phyloP scores from a whole-genome alignment of 2,797 vertebrate species.

The Muscicapa comitata region DNA sequence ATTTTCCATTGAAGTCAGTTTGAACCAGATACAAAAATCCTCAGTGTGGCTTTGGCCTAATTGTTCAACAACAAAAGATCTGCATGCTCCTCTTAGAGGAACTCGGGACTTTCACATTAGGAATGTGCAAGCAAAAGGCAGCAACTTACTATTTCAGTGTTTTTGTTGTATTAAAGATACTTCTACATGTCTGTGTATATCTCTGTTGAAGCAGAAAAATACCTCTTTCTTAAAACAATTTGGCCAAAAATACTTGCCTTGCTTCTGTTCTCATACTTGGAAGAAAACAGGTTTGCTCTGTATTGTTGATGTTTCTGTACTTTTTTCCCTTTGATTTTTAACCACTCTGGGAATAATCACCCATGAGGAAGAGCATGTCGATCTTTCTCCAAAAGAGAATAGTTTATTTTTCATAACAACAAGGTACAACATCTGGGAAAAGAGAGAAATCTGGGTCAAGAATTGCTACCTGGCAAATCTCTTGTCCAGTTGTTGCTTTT shows the following conservation, averaged over 20 bases:
- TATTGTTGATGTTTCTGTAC: not conserved
- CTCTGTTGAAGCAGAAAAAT: not conserved
- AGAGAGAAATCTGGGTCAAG: not conserved
- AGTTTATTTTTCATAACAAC: not conserved
- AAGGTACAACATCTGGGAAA: not conserved
- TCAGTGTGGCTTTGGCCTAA: not conserved
- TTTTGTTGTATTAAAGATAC: not conserved
- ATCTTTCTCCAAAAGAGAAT: not conserved
- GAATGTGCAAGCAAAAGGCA: not conserved
- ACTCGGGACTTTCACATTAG: not conserved
- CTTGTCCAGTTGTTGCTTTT: not conserved
- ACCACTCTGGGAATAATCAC: not conserved
- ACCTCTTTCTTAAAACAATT: not conserved
- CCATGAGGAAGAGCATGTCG: not conserved
- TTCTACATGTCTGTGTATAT: not conserved
- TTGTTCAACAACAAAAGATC: conserved; percentile 3
- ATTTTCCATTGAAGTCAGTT: conserved; percentile 12
- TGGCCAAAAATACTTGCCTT: not conserved
- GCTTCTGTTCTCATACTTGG: not conserved
- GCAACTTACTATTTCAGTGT: not conserved
- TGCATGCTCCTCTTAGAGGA: not conserved
- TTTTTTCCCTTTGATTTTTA: not conserved
- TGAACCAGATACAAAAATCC: not conserved
- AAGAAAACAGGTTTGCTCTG: not conserved
- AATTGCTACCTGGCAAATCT: not conserved